Conservation (phyloP, 2,113 vertebrate species). For the Syngnathoides biaculeatus region DNA sequence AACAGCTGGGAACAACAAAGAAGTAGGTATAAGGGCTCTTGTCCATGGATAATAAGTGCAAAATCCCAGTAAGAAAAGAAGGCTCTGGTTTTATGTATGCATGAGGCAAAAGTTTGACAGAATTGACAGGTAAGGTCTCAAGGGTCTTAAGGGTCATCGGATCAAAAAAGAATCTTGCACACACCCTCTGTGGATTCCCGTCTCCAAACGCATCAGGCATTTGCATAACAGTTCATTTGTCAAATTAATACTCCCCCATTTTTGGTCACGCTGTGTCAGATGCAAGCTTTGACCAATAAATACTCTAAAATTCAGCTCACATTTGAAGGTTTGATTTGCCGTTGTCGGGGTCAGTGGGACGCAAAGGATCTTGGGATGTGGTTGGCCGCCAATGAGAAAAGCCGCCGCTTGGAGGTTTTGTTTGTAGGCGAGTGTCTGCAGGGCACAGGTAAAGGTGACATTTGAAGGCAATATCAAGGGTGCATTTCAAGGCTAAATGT, state of each 20-base stretch:
- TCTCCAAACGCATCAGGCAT: constrained; percentile 40
- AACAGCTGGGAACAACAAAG: constrained; percentile 47
- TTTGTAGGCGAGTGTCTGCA: too few relatives aligned
- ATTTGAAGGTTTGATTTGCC: not conserved
- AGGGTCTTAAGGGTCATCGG: constrained; percentile 16
- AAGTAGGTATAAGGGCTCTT: constrained; percentile 33
- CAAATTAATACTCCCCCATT: constrained; percentile 32
- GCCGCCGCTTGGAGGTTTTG: too few relatives aligned
- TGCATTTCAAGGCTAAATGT: too few relatives aligned
- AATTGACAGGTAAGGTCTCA: constrained; percentile 36
- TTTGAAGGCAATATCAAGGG: too few relatives aligned
- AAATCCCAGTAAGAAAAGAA: constrained; percentile 68
- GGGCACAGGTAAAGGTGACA: too few relatives aligned
- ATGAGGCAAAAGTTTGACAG: constrained; percentile 41
- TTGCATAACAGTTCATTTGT: constrained; percentile 62
- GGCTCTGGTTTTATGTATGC: constrained; percentile 55
- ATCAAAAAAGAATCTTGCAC: constrained; percentile 13
- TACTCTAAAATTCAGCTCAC: not conserved
- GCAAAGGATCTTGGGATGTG: not conserved
- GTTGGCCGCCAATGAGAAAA: not conserved
- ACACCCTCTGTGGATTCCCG: constrained; percentile 15
- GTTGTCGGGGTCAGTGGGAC: not conserved
- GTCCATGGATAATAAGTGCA: constrained; percentile 56
- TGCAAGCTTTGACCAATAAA: constrained; percentile 16
- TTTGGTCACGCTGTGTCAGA: constrained; percentile 50